Base-by-base conservation (phyloP, 2,113 vertebrate species). In the Malurus alboscapulatus region DNA sequence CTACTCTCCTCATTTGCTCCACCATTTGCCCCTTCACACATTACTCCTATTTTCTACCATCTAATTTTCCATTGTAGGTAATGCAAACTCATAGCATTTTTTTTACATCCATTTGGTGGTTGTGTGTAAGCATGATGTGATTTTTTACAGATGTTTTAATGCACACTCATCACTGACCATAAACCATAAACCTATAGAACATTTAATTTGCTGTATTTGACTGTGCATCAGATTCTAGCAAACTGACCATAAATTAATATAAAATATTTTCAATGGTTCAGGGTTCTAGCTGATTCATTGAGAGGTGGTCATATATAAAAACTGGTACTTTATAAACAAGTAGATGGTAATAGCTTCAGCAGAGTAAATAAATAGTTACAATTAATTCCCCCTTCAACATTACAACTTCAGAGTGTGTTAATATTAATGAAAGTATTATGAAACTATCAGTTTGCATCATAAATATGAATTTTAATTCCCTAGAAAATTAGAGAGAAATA, bases 281-380 rank as follows among this genome's bases (percentile, higher is more conserved):
- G 38, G 5, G 16, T 82, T 61, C 12, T 78, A 61, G 78, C 40
- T 69, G 76, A 84, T 94, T 79, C 79, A 90, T 16, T 71, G 51
- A 44, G 13, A 76, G 14, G 14, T 42, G 86, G 25, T 58, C n/a
- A 45, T 73, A 53, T 21, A 65, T 61, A 88, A 91, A 96, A 92
- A 65, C 32, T 72, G 65, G 29, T 88, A 44, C 42, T 79, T 73
- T 82, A 82, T 84, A 95, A 90, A 72, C 17, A 94, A 91, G 55
- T 57, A 83, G 34, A 61, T n/a, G 7, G 54, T 57, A 48, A 74
- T 84, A 73, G n/a, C n/a, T 96, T 95, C 76, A 87, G 59, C 48
- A 68, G 26, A 54, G n/a, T 88, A 84, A 91, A 82, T 74, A 93
- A 84, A 71, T 53, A 67, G 17, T 67, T 40, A 22, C 7, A 88